Conservation (phyloP, 2,797 vertebrate species). For the Knipowitschia caucasica region DNA sequence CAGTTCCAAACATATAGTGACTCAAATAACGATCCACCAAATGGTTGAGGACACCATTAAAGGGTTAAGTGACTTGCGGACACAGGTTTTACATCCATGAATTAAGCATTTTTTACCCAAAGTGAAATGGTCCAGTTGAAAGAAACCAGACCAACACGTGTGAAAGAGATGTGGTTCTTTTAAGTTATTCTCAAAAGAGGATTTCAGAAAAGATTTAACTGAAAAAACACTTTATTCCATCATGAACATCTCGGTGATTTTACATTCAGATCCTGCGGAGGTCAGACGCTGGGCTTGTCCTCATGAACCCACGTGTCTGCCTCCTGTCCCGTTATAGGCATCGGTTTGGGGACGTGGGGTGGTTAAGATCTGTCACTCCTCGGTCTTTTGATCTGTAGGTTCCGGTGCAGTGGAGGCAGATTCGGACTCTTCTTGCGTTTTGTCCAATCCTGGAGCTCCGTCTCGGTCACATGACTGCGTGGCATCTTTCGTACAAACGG, state of each 20-base stretch:
- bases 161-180: background rate
- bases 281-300: constrained; percentile 56
- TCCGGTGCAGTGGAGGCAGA: constrained; percentile 58
- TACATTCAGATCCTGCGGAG: constrained; percentile 67
- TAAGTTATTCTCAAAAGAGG: background rate
- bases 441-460: constrained; percentile 60
- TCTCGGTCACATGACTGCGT: constrained; percentile 53
- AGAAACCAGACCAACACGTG: too few relatives aligned
- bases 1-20: too few relatives aligned
- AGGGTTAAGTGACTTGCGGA: too few relatives aligned
- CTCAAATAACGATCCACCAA: too few relatives aligned
- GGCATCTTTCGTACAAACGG: constrained; percentile 54
- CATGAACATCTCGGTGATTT: constrained; percentile 46
- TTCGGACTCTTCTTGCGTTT: constrained; percentile 67
- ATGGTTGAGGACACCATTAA: too few relatives aligned
- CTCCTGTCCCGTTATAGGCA: constrained; percentile 41
- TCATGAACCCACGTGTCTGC: constrained; percentile 32
- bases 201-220: constrained; percentile 16
- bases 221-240: constrained; percentile 70
- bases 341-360: constrained; percentile 32
- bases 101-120: too few relatives aligned
- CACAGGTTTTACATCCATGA: too few relatives aligned
- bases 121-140: too few relatives aligned
- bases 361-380: constrained; percentile 39
- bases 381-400: constrained; percentile 61